Evolutionary conservation across 2,797 vertebrate genomes (phyloP).

Genomic region (Pagetopsis macropterus): DNA sequence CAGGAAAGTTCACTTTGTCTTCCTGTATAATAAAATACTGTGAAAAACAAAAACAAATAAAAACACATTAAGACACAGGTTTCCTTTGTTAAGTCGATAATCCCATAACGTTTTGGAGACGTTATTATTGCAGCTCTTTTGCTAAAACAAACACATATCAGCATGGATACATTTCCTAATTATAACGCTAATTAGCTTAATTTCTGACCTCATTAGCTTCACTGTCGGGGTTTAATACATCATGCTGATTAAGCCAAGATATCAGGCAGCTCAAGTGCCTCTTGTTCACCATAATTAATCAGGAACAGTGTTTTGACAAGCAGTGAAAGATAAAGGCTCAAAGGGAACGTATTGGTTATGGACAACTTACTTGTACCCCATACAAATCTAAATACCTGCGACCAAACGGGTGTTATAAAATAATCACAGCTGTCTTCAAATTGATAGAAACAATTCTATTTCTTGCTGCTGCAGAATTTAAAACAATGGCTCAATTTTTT

Average conservation of each 20-base stretch:
- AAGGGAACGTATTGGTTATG: constrained; percentile 8
- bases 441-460: not conserved
- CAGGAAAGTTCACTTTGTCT: not conserved
- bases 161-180: constrained; percentile 28
- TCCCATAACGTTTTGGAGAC: constrained; percentile 9
- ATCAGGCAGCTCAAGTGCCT: constrained; percentile 25
- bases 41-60: not conserved
- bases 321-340: not conserved
- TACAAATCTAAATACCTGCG: not conserved
- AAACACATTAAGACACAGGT: not conserved
- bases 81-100: not conserved
- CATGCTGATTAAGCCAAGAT: constrained; percentile 32
- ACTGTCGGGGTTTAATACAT: constrained; percentile 26
- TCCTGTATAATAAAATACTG: not conserved
- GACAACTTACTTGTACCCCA: not conserved
- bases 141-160: not conserved
- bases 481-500: not conserved
- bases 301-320: constrained; percentile 8
- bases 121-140: not conserved
- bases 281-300: constrained; percentile 31
- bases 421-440: constrained; percentile 15
- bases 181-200: constrained; percentile 33
- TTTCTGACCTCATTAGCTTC: constrained; percentile 40
- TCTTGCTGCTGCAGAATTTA: not conserved
- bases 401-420: not conserved